phyloP scores from a whole-genome alignment of 2,888 invertebrate species.

The Anagyrus pseudococci region DNA sequence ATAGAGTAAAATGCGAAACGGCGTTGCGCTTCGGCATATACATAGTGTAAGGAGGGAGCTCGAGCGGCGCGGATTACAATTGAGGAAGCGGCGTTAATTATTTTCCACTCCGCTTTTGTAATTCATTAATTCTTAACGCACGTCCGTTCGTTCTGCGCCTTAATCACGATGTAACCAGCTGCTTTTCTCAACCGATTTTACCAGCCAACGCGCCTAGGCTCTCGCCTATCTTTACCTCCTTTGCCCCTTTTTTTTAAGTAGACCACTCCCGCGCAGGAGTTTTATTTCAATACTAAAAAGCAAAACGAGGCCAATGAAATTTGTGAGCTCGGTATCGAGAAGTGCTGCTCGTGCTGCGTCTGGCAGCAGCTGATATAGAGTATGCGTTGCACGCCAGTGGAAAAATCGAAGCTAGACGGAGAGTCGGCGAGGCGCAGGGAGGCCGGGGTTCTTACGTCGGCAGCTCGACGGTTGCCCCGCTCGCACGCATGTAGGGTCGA shows the following conservation, averaged over 20 bases:
- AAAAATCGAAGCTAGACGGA: too few relatives aligned
- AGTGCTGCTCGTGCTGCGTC: too few relatives aligned
- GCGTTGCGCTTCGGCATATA: too few relatives aligned
- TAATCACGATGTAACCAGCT: constrained; percentile 14
- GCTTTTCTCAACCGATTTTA: constrained; percentile 4
- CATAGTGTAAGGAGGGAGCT: too few relatives aligned
- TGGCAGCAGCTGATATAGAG: too few relatives aligned
- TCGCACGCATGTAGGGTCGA: not conserved
- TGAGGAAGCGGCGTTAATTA: constrained; percentile 39
- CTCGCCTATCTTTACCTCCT: not conserved
- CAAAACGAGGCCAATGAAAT: too few relatives aligned
- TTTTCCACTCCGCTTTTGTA: constrained; percentile 35
- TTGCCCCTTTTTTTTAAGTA: not conserved
- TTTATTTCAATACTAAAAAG: too few relatives aligned
- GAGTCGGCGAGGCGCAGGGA: too few relatives aligned
- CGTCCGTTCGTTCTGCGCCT: constrained; percentile 23
- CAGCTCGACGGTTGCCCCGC: not conserved
- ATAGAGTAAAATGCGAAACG: too few relatives aligned
- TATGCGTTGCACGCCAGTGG: too few relatives aligned
- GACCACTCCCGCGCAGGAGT: too few relatives aligned
- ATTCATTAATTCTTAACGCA: constrained; percentile 39
- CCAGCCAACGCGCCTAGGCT: not conserved
- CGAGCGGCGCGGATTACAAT: constrained; percentile 11
- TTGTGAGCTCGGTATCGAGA: too few relatives aligned
- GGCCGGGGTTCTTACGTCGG: not conserved